Conservation (phyloP, 2,797 vertebrate genomes). For the Gadopsis marmoratus region DNA sequence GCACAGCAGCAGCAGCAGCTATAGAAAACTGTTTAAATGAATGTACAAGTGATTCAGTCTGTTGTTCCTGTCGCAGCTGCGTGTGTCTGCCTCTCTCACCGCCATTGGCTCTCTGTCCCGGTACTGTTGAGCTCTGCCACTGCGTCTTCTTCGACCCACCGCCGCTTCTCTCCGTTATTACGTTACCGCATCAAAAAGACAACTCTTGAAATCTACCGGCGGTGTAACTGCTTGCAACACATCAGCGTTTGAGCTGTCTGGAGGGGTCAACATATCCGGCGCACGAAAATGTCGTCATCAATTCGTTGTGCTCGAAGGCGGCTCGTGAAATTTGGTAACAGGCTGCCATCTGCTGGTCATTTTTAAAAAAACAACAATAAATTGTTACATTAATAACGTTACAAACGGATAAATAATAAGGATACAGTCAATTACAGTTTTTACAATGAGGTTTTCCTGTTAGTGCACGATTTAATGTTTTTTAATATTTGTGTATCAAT, state of each 20-base stretch:
- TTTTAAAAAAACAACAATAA: background rate
- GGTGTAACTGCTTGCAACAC: slow-evolving; percentile 69
- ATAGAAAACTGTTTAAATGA: background rate
- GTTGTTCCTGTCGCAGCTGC: background rate
- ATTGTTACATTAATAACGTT: background rate
- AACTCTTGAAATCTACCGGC: background rate
- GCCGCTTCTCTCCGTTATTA: background rate
- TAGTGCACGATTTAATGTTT: too few relatives aligned
- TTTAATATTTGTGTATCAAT: background rate
- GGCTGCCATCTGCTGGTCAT: slow-evolving; percentile 49
- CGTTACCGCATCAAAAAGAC: slow-evolving; percentile 17
- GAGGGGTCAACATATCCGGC: slow-evolving; percentile 67
- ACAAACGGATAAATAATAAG: background rate
- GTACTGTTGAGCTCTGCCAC: slow-evolving; percentile 35
- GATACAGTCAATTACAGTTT: too few relatives aligned
- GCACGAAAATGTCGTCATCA: slow-evolving; percentile 68
- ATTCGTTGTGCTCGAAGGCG: fast-evolving
- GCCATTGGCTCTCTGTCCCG: slow-evolving; percentile 72
- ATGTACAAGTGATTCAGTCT: background rate
- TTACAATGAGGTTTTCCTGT: too few relatives aligned
- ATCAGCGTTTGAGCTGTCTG: slow-evolving; percentile 74
- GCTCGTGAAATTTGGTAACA: fast-evolving
- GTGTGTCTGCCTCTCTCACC: slow-evolving; percentile 70
- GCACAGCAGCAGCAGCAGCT: background rate
- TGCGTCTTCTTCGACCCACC: slow-evolving; percentile 36